Conservation (phyloP, 1,140 invertebrate genomes). For the Chironomus tepperi region DNA sequence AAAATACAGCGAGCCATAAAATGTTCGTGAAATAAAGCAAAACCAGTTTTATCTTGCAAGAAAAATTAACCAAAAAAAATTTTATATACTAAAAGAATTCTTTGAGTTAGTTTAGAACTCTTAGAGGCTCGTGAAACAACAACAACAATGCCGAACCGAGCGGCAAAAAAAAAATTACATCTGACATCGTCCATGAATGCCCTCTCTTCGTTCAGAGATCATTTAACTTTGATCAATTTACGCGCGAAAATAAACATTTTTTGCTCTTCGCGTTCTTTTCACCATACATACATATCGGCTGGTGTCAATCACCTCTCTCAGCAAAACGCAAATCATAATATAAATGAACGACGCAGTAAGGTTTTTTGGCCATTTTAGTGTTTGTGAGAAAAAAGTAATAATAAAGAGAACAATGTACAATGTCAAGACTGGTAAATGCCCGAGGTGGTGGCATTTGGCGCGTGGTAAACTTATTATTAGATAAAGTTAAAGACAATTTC, state of each 20-base stretch:
- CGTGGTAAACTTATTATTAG: no score
- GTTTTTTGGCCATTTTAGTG: constrained; percentile 1
- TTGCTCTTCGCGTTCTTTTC: not conserved
- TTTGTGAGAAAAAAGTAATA: not conserved
- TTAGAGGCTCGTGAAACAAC: not conserved
- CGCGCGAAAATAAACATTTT: not conserved
- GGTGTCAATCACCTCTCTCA: constrained; percentile 19
- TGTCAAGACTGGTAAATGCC: not conserved
- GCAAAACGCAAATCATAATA: not conserved
- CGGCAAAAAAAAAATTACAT: not conserved
- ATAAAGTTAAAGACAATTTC: no score
- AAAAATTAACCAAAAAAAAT: no score
- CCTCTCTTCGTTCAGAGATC: constrained; percentile 16
- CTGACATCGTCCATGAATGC: not conserved
- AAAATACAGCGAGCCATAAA: no score
- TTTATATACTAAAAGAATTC: no score
- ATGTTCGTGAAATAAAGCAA: no score
- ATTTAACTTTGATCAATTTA: constrained; percentile 15
- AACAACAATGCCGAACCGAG: not conserved
- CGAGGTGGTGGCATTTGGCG: not conserved
- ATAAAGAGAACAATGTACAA: not conserved
- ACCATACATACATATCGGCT: not conserved
- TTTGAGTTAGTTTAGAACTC: no score
- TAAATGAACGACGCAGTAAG: constrained; percentile 17
- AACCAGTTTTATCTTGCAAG: no score